Conservation (phyloP, 2,888 invertebrate genomes). For the Camponotus fellah region DNA sequence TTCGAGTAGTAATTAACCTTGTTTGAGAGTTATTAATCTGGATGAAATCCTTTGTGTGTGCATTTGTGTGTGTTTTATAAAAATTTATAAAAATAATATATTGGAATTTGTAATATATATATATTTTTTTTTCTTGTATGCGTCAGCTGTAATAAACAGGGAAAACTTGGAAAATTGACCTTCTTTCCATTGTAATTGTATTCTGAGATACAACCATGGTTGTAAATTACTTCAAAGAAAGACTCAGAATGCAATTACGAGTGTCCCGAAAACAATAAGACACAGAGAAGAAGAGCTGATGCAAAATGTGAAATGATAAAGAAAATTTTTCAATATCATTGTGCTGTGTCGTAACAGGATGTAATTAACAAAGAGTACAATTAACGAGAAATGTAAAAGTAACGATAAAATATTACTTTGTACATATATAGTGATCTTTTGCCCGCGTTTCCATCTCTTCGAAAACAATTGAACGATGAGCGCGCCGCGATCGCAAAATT, state of each 20-base stretch:
- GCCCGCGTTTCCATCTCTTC: not conserved
- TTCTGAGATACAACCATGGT: not conserved
- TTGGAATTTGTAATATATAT: not conserved
- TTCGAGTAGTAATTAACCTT: not conserved
- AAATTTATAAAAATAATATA: constrained; percentile 1
- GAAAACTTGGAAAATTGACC: not conserved
- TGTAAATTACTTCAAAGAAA: constrained; percentile 21
- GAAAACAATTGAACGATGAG: constrained; percentile 2
- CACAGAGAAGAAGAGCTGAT: not conserved
- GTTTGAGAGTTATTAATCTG: not conserved
- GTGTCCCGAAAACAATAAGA: constrained; percentile 19
- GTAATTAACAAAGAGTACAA: not conserved
- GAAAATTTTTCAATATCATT: not conserved
- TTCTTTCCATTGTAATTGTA: not conserved
- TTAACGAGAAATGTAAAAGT: not conserved
- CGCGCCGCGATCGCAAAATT: not conserved
- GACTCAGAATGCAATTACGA: constrained; percentile 4
- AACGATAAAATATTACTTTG: not conserved
- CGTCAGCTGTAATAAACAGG: not conserved
- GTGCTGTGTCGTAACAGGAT: not conserved
- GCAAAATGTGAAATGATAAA: not conserved
- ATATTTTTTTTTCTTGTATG: not conserved
- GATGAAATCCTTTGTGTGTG: not conserved
- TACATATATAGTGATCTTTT: not conserved
- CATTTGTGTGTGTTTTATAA: not conserved